Conservation (phyloP, 2,888 invertebrate genomes). For the Stenurella melanura region DNA sequence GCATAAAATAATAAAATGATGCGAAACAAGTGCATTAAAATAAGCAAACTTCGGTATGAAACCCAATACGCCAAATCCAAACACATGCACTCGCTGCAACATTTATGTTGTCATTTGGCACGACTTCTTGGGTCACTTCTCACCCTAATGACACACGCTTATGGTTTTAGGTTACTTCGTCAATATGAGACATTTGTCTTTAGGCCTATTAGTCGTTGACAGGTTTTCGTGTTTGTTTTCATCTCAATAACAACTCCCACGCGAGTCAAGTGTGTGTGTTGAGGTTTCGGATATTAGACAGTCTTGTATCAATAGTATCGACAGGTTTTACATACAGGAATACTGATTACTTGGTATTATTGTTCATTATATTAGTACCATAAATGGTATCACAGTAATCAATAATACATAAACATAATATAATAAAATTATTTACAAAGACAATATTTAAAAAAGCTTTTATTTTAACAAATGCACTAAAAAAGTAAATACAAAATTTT, state of each 20-base stretch:
- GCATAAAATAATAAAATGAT: background rate
- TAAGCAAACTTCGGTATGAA: conserved; percentile 39
- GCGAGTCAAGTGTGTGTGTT: conserved; percentile 57
- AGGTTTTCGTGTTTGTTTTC: conserved; percentile 67
- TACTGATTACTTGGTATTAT: background rate
- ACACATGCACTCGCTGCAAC: conserved; percentile 41
- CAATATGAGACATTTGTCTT: conserved; percentile 70
- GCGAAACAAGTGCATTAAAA: conserved; percentile 21
- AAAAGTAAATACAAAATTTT: too few species aligned
- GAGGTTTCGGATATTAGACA: conserved; percentile 48
- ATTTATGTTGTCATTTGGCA: conserved; percentile 49
- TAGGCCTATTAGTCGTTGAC: conserved; percentile 68
- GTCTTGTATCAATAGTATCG: background rate
- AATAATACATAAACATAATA: too few species aligned
- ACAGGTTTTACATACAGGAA: background rate
- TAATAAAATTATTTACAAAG: too few species aligned
- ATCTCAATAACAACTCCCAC: conserved; percentile 55
- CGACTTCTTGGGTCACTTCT: conserved; percentile 68
- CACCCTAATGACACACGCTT: conserved; percentile 66
- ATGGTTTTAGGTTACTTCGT: conserved; percentile 69
- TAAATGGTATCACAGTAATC: too few species aligned
- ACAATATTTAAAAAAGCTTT: too few species aligned
- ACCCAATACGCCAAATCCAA: conserved; percentile 48
- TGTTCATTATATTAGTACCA: too few species aligned
- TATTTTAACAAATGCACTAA: too few species aligned